Conservation (phyloP, 2,113 vertebrate species). For the Semnornis frantzii region DNA sequence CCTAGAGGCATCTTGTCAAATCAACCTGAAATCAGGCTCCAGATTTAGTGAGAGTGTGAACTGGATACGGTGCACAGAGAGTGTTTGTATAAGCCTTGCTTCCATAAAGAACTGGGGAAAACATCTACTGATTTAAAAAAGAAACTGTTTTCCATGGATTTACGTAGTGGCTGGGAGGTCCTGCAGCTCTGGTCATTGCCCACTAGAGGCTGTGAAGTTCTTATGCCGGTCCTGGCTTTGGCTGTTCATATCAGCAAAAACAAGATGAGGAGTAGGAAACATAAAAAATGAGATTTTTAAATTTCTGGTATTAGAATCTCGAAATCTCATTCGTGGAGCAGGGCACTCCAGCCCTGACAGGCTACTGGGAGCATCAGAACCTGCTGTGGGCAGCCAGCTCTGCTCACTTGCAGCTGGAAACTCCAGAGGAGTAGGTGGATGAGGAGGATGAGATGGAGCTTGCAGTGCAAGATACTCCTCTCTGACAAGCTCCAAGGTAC, state of each 20-base stretch:
- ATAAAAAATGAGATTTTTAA: not conserved
- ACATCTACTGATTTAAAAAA: not conserved
- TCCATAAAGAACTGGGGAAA: not conserved
- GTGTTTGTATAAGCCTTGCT: not conserved
- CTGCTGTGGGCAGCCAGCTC: not conserved
- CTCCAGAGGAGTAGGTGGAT: not conserved
- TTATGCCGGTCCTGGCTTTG: not conserved
- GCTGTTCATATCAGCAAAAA: not conserved
- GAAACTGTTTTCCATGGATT: not conserved
- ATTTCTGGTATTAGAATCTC: not conserved
- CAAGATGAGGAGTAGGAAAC: not conserved
- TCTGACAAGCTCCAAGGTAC: not conserved
- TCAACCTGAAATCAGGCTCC: not conserved
- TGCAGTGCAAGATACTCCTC: not conserved
- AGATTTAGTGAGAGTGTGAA: not conserved
- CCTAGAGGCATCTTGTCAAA: not conserved
- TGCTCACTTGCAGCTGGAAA: not conserved
- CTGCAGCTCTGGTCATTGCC: conserved; percentile 59
- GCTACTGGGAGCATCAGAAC: not conserved
- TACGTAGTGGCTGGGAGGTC: not conserved
- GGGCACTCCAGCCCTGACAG: not conserved
- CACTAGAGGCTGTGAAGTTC: conserved; percentile 79
- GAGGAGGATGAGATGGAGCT: not conserved
- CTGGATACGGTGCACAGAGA: not conserved
- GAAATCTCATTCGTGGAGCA: not conserved